Evolutionary conservation across 2,113 vertebrate species (phyloP).

Genomic region (Pyxicephalus adspersus): DNA sequence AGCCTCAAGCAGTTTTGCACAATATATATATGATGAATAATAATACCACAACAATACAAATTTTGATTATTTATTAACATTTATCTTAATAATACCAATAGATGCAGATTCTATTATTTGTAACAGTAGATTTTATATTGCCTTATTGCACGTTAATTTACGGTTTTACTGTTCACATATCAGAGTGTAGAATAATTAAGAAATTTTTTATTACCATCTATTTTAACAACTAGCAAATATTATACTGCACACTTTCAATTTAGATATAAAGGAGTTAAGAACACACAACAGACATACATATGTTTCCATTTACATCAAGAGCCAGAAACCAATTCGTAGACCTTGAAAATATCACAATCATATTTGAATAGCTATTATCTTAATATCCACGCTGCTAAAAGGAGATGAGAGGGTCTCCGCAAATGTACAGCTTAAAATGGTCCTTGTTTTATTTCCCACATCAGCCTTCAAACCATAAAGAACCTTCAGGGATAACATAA

Average conservation of each 20-base stretch:
- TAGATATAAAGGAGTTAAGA: conserved; percentile 51
- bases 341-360: conserved; percentile 55
- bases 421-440: neutral
- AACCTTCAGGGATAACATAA: neutral
- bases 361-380: conserved; percentile 52
- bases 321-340: conserved; percentile 49
- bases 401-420: conserved; percentile 21
- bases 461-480: neutral
- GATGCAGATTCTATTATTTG: too few species aligned
- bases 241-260: neutral
- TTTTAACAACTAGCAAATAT: neutral
- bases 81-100: neutral
- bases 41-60: neutral
- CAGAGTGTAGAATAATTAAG: too few species aligned
- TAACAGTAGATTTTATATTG: too few species aligned
- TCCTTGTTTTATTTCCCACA: neutral
- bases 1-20: neutral
- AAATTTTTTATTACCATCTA: neutral
- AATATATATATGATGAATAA: neutral
- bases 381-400: conserved; percentile 47
- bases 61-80: neutral
- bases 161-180: too few species aligned
- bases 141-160: too few species aligned
- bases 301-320: conserved; percentile 54
- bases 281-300: conserved; percentile 33